These are phyloP conservation scores for Dynastes tityus DNA, from an alignment of 2,888 invertebrate genomes.

Conservation along the genomic window DNA sequence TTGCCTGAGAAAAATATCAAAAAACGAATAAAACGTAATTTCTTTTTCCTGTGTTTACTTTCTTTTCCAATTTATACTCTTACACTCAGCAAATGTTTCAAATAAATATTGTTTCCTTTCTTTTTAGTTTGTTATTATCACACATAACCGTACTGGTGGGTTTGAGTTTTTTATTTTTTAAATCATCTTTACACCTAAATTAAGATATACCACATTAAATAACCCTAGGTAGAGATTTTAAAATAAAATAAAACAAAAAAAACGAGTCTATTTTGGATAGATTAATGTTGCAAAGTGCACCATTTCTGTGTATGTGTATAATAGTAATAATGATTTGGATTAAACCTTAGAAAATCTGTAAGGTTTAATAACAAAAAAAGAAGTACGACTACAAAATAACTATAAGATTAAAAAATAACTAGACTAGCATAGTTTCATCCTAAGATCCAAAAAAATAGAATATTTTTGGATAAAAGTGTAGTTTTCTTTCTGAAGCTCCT, in stretches of 20 bases:
- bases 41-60: background rate
- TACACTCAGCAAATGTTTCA: background rate
- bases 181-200: conserved; percentile 12
- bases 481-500: background rate
- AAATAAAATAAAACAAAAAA: background rate
- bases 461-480: conserved; percentile 20
- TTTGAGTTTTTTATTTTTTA: background rate
- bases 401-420: conserved; percentile 28
- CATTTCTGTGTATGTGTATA: too few species aligned
- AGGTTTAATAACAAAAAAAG: conserved; percentile 22
- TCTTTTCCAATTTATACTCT: too few species aligned
- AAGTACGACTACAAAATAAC: background rate
- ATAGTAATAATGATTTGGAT: too few species aligned
- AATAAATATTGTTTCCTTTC: background rate
- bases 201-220: conserved; percentile 36
- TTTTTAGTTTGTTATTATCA: conserved; percentile 32
- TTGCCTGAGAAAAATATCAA: too few species aligned
- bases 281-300: background rate
- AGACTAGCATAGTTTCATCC: conserved; percentile 49
- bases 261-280: background rate
- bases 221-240: conserved; percentile 26
- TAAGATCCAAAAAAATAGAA: conserved; percentile 29
- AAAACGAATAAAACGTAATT: background rate
- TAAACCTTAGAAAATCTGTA: background rate
- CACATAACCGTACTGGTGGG: conserved; percentile 11